Evolutionary conservation across 2,888 invertebrate genomes (phyloP).

Genomic region (Perdita meconis): DNA sequence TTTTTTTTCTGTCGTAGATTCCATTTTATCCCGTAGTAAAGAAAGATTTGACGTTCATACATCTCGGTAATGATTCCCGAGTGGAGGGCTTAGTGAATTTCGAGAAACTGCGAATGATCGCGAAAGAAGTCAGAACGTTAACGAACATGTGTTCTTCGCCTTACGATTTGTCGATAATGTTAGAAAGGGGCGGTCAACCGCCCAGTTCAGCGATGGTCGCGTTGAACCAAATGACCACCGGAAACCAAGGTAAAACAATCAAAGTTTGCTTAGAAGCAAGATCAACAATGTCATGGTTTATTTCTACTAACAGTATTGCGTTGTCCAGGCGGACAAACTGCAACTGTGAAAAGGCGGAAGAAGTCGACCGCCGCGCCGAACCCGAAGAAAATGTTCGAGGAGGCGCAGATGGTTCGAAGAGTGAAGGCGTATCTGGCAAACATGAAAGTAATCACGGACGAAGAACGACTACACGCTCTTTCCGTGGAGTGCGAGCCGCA

Average conservation of each 20-base stretch:
- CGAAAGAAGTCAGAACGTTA: slow-evolving; percentile 95
- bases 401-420: slow-evolving; percentile 98
- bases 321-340: slow-evolving; percentile 87
- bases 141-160: slow-evolving; percentile 98
- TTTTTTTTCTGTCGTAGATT: slow-evolving; percentile 84
- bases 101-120: slow-evolving; percentile 99
- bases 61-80: slow-evolving; percentile 97
- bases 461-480: slow-evolving; percentile 94
- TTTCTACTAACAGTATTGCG: slow-evolving; percentile 54
- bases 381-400: slow-evolving; percentile 99
- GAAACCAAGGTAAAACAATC: slow-evolving; percentile 84
- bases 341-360: slow-evolving; percentile 95
- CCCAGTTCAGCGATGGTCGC: slow-evolving; percentile 95
- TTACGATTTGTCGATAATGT: slow-evolving; percentile 93
- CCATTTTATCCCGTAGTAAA: slow-evolving; percentile 96
- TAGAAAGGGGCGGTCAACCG: slow-evolving; percentile 94
- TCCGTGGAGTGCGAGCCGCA: slow-evolving; percentile 95
- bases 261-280: neutral
- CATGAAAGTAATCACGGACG: slow-evolving; percentile 96
- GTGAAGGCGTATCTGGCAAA: slow-evolving; percentile 98
- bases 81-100: slow-evolving; percentile 97
- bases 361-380: slow-evolving; percentile 96
- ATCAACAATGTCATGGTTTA: slow-evolving; percentile 20
- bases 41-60: slow-evolving; percentile 98
- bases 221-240: slow-evolving; percentile 93